phyloP scores from a whole-genome alignment of 1,140 invertebrate genomes.

The Cydia splendana region DNA sequence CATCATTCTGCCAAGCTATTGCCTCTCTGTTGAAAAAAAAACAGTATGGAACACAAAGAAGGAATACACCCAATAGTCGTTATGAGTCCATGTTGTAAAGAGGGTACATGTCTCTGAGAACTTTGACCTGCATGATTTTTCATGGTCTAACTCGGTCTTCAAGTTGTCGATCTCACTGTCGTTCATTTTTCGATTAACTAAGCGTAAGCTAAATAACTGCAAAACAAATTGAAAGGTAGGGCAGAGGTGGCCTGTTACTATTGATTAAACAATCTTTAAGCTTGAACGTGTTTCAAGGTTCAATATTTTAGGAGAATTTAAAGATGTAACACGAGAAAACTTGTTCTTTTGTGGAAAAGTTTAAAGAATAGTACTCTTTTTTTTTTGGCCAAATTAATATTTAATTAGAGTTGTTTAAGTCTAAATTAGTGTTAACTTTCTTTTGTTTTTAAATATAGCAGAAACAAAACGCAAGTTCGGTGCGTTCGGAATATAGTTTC shows the following conservation, averaged over 20 bases:
- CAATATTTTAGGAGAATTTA: neutral
- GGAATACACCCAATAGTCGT: neutral
- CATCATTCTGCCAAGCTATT: conserved; percentile 72
- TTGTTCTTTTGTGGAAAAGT: neutral
- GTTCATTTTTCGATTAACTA: conserved; percentile 48
- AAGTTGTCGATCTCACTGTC: conserved; percentile 75
- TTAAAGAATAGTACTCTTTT: no score
- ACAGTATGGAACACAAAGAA: conserved; percentile 33
- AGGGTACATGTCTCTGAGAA: conserved; percentile 2
- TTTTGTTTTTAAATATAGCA: neutral
- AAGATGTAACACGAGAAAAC: neutral
- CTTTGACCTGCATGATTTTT: conserved; percentile 72
- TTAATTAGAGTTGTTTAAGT: no score
- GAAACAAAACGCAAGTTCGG: neutral
- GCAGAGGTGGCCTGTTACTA: neutral
- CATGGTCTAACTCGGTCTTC: conserved; percentile 75
- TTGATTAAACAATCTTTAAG: conserved; percentile 13
- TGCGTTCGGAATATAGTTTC: neutral
- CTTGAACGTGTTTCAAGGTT: neutral
- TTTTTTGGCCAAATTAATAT: no score
- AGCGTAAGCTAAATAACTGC: neutral
- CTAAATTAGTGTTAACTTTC: neutral
- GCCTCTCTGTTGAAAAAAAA: conserved; percentile 58
- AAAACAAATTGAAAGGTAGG: neutral
- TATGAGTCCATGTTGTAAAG: neutral